Conservation (phyloP, 2,113 vertebrate genomes). For the Uria lomvia region DNA sequence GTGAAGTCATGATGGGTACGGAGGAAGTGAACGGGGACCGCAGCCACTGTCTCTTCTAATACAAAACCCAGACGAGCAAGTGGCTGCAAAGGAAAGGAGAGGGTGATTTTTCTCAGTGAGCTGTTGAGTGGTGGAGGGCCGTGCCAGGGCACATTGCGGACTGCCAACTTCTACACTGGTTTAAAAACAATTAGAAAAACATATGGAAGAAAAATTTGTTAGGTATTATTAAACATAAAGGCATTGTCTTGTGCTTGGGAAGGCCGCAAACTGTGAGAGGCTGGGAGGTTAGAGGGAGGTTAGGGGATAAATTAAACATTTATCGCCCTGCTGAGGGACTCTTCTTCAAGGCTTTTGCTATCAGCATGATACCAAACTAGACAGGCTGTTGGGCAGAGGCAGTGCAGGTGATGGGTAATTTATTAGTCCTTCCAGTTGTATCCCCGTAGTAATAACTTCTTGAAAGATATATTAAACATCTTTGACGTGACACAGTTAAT, state of each 20-base stretch:
- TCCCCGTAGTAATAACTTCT: not conserved
- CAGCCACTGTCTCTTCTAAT: not conserved
- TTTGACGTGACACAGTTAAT: not conserved
- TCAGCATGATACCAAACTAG: not conserved
- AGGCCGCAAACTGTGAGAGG: not conserved
- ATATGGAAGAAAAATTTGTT: not conserved
- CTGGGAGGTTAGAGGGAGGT: not conserved
- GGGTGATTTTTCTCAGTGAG: not conserved
- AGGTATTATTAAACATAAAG: not conserved
- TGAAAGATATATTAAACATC: not conserved
- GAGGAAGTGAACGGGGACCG: not conserved
- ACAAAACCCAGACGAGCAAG: not conserved
- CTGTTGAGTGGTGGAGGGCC: not conserved
- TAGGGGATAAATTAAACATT: too few species aligned
- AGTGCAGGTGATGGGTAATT: not conserved
- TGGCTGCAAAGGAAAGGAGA: not conserved
- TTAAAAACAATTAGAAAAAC: not conserved
- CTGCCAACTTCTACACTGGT: not conserved
- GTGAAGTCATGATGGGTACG: not conserved
- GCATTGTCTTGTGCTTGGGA: not conserved
- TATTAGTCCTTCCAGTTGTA: not conserved
- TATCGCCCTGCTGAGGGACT: not conserved
- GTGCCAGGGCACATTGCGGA: not conserved
- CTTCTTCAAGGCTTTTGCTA: not conserved
- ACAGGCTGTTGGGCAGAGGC: not conserved